Conservation (phyloP, 2,113 vertebrate species). For the Nettapus auritus region DNA sequence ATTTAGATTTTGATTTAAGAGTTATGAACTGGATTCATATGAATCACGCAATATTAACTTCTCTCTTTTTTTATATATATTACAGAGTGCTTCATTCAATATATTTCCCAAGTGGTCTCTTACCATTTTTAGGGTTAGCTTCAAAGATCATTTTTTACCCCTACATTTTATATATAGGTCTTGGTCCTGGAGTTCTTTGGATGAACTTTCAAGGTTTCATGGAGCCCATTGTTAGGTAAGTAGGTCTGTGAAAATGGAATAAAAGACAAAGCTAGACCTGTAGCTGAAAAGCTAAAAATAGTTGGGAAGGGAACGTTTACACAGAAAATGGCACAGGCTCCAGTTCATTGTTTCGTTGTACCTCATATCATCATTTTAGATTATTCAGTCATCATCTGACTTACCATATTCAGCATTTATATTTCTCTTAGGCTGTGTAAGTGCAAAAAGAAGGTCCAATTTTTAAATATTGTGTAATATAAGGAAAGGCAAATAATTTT, state of each 20-base stretch:
- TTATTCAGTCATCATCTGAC: not conserved
- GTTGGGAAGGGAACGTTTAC: not conserved
- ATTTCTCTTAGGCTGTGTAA: not conserved
- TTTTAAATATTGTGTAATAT: not conserved
- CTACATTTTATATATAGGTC: not conserved
- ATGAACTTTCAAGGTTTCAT: slow-evolving; percentile 2
- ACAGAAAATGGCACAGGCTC: not conserved
- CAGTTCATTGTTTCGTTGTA: not conserved
- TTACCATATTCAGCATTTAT: not conserved
- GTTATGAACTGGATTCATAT: not conserved
- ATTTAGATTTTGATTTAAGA: not conserved
- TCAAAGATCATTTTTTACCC: not conserved
- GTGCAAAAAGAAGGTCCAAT: not conserved
- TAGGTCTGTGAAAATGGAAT: not conserved
- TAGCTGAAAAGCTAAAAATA: not conserved
- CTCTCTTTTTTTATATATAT: not conserved
- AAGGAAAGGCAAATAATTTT: not conserved
- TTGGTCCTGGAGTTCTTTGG: not conserved
- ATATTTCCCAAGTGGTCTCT: not conserved
- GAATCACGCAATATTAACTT: not conserved
- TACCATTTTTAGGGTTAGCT: not conserved
- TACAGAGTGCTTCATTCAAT: not conserved
- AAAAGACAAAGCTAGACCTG: not conserved
- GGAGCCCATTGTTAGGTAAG: not conserved
- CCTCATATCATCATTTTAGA: not conserved